These are phyloP conservation scores for Tyrannus savana DNA, from an alignment of 2,113 vertebrate species.

Conservation along the genomic window DNA sequence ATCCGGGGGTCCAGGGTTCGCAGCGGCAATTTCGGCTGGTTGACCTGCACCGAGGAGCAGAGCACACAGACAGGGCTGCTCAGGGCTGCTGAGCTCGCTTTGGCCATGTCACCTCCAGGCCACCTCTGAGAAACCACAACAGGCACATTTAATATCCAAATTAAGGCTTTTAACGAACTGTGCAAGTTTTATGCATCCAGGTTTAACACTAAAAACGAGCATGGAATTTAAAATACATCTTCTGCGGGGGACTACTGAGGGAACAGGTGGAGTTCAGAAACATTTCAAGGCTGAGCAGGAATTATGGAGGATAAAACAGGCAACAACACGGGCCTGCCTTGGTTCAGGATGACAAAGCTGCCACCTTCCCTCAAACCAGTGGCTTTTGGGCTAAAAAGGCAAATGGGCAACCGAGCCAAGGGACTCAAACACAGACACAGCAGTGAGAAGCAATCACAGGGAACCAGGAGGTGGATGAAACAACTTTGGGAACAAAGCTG, in stretches of 20 bases:
- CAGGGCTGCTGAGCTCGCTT: not conserved
- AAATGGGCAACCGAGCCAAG: not conserved
- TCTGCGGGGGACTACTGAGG: not conserved
- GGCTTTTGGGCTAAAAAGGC: not conserved
- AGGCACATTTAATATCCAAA: not conserved
- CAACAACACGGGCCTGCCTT: not conserved
- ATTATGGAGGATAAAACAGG: not conserved
- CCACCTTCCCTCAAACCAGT: not conserved
- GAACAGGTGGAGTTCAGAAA: not conserved
- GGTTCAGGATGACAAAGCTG: not conserved
- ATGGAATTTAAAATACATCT: not conserved
- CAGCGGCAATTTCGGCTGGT: conserved; percentile 88
- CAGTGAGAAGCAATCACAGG: not conserved
- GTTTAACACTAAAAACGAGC: accelerated
- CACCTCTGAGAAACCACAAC: accelerated
- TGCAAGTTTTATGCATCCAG: not conserved
- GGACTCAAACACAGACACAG: not conserved
- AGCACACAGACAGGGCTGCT: not conserved
- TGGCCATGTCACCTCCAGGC: accelerated
- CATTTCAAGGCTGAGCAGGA: not conserved
- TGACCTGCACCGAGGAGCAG: conserved; percentile 80
- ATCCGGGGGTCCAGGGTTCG: conserved; percentile 87
- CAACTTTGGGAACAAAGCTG: not conserved
- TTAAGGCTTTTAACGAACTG: not conserved
- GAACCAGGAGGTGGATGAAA: not conserved